These are phyloP conservation scores for Cossypha heuglini DNA, from an alignment of 2,797 vertebrate species.

Conservation along the genomic window DNA sequence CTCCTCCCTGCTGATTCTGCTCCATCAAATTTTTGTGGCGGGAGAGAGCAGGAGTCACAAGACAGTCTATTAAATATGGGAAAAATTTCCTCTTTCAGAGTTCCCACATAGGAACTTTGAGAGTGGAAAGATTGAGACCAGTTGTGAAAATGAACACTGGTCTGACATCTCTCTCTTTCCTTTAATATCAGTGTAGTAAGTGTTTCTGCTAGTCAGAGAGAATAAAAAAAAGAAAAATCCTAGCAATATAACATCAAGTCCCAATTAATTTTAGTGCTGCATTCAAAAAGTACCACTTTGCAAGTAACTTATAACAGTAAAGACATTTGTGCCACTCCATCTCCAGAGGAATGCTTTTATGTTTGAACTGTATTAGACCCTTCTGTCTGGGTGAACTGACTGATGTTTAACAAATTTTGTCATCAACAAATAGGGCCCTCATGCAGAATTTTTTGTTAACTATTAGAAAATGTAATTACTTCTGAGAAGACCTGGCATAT, in stretches of 20 bases:
- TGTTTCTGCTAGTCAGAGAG: neutral
- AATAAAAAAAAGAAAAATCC: neutral
- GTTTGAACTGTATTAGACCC: neutral
- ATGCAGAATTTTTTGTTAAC: neutral
- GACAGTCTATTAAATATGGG: neutral
- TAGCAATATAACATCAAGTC: neutral
- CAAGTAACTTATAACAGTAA: neutral
- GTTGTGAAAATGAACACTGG: neutral
- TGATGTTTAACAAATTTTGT: neutral
- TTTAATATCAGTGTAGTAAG: neutral
- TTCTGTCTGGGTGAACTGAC: neutral
- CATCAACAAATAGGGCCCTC: neutral
- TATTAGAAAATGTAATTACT: neutral
- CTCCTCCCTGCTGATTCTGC: conserved; percentile 4
- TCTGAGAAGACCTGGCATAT: neutral
- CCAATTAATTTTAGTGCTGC: neutral
- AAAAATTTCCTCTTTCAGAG: neutral
- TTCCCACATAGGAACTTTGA: neutral
- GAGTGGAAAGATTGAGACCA: neutral
- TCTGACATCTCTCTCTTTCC: neutral
- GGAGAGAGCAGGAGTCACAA: neutral
- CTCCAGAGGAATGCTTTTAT: neutral
- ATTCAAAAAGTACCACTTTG: neutral
- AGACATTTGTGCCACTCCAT: neutral
- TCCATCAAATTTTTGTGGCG: neutral